Base-by-base conservation (phyloP, 2,113 vertebrate genomes). In the Lasiurus cinereus region DNA sequence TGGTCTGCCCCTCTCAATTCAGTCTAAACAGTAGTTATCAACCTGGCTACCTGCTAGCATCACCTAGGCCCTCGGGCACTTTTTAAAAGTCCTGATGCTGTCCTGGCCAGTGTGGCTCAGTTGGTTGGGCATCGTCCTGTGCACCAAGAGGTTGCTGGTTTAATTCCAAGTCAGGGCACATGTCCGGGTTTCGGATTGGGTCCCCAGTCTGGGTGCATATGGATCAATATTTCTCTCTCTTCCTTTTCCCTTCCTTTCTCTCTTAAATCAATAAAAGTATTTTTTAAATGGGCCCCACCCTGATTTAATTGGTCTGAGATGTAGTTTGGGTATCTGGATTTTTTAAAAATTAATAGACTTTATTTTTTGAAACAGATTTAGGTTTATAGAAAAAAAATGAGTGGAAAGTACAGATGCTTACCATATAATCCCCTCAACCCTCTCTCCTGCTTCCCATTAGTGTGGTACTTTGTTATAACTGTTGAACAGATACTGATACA, bases 301-400 rank as follows among this genome's bases (percentile, higher is more conserved):
- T 56, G 21, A 85, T 69, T 74, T 62, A 66, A 50, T 59, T 48
- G 76, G 24, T 69, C 78, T 69, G 19, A 27, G 54, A 39, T 33
- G 0, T 54, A 56, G 7, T 79, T n/a, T 52, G 43, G 18, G n/a
- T 46, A 39, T 39, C 39, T 39, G 39, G 39, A 39, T 64, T 72
- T 83, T 78, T 48, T 52, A 24, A 9, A 9, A 77, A 73, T 77
- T 12, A 73, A 59, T 27, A 79, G 22, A 64, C 69, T 83, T 39
- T 72, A 52, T 69, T 83, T 82, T 82, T 85, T 21, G 7, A 33
- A 89, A 56, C 2, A 79, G 46, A 43, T 85, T 69, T 84, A 80
- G 50, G 18, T 36, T 92, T 79, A 62, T 5, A 92, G 48, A 84
- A 89, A 85, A 89, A 85, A 92, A 62, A 3, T 36, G 13, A 89